phyloP scores from a whole-genome alignment of 1,140 invertebrate genomes.

The Trinorchestia longiramus region DNA sequence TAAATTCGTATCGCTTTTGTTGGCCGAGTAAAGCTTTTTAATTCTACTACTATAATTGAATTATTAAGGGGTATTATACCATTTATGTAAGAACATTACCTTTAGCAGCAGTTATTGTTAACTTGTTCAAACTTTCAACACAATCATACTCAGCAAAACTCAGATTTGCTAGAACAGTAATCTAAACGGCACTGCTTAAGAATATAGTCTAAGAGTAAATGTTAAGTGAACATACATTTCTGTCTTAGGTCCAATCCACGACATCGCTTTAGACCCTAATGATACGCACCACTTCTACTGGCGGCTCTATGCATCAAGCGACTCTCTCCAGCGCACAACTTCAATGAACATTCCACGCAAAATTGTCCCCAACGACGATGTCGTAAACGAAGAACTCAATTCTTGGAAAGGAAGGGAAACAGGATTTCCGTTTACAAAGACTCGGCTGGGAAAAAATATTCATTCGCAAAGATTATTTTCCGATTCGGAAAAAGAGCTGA shows the following conservation, averaged over 20 bases:
- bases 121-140: too few relatives aligned
- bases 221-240: not conserved
- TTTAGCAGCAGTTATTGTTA: too few relatives aligned
- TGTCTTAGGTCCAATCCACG: constrained; percentile 39
- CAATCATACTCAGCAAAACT: too few relatives aligned
- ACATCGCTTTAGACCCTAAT: constrained; percentile 49
- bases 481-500: constrained; percentile 50
- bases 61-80: too few relatives aligned
- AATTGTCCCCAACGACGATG: not conserved
- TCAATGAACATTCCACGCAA: not conserved
- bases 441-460: not conserved
- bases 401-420: not conserved
- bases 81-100: too few relatives aligned
- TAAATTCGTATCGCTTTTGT: too few relatives aligned
- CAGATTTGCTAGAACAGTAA: too few relatives aligned
- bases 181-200: too few relatives aligned
- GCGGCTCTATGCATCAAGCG: constrained; percentile 15
- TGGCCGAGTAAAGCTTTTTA: too few relatives aligned
- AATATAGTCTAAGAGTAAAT: not conserved
- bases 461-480: not conserved
- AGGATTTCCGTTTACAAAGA: not conserved
- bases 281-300: constrained; percentile 56
- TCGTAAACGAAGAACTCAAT: not conserved
- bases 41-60: too few relatives aligned
- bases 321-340: not conserved